phyloP scores from a whole-genome alignment of 2,888 invertebrate species.

The Nebria salina region DNA sequence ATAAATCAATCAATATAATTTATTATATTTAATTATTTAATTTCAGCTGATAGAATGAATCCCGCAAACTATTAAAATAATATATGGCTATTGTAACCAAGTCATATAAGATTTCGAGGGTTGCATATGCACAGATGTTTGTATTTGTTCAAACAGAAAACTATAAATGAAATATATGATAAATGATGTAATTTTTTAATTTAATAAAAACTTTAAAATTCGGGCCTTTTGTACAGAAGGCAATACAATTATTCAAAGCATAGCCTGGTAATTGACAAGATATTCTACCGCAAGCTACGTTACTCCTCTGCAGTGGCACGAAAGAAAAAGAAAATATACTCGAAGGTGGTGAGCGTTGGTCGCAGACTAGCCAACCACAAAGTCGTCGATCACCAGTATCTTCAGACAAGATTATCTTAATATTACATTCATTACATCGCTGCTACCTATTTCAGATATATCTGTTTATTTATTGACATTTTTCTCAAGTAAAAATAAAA shows the following conservation, averaged over 20 bases:
- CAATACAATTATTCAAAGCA: background rate
- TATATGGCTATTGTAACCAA: no score
- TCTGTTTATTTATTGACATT: background rate
- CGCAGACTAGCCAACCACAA: background rate
- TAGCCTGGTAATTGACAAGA: background rate
- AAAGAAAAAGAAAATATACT: background rate
- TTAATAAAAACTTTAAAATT: no score
- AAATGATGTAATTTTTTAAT: no score
- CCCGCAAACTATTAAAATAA: no score
- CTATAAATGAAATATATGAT: no score
- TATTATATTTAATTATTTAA: no score
- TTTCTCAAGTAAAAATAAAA: background rate
- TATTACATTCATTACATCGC: background rate
- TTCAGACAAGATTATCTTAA: background rate
- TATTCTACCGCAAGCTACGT: conserved; percentile 1
- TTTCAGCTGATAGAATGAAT: no score
- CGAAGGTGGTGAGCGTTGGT: background rate
- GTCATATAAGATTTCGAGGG: no score
- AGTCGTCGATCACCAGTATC: background rate
- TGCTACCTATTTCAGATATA: background rate
- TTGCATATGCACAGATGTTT: no score
- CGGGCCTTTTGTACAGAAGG: no score
- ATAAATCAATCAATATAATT: no score
- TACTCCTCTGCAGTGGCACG: background rate
- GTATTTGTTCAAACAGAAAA: no score